These are phyloP conservation scores for Euglossa dilemma DNA, from an alignment of 1,140 invertebrate species.

Conservation along the genomic window DNA sequence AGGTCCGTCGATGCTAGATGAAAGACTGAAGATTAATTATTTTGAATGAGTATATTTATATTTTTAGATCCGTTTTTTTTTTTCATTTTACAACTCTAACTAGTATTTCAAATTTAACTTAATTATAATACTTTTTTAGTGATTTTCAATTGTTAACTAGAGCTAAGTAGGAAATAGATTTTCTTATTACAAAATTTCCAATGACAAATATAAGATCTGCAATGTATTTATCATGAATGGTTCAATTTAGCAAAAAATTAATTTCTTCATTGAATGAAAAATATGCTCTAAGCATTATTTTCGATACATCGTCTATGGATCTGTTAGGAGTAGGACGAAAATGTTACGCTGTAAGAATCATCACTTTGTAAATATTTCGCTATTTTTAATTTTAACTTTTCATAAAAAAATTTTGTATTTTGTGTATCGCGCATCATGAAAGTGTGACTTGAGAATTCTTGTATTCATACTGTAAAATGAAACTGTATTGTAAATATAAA, in stretches of 20 bases:
- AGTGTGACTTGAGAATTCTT: conserved; percentile 50
- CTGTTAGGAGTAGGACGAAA: conserved; percentile 47
- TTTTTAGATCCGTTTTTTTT: conserved; percentile 51
- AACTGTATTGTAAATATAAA: conserved; percentile 59
- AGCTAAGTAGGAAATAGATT: conserved; percentile 17
- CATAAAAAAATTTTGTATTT: conserved; percentile 63
- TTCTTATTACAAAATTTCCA: background rate
- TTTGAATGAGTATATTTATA: conserved; percentile 63
- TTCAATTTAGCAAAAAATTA: conserved; percentile 13
- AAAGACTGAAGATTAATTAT: conserved; percentile 71
- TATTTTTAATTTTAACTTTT: conserved; percentile 61
- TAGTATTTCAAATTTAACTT: conserved; percentile 22
- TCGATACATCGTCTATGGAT: conserved; percentile 49
- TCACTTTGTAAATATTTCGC: conserved; percentile 62
- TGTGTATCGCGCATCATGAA: conserved; percentile 60
- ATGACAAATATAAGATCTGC: conserved; percentile 22
- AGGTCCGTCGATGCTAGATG: conserved; percentile 63
- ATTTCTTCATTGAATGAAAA: conserved; percentile 14
- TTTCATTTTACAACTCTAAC: conserved; percentile 30
- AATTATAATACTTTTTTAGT: conserved; percentile 31
- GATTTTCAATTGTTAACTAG: conserved; percentile 32
- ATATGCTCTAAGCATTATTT: conserved; percentile 30
- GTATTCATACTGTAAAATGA: conserved; percentile 51
- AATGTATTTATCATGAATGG: conserved; percentile 9
- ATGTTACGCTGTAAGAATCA: conserved; percentile 44